Percentiles rank a stretch among this genome's conserved stretches.
Conservation (phyloP, 2,888 invertebrate species). For the Andrena fulva region DNA sequence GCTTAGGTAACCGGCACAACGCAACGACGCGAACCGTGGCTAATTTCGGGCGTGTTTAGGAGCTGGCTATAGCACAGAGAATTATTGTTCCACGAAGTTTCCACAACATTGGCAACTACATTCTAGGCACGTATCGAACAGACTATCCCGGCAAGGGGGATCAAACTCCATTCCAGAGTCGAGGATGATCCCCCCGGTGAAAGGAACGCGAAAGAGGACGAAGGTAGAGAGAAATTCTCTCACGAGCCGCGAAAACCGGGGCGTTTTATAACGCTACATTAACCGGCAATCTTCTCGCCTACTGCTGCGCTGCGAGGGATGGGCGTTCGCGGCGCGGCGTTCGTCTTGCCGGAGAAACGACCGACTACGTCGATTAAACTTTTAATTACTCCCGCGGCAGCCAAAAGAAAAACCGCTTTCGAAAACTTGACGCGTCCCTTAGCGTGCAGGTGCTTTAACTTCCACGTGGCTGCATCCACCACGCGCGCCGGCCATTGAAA, state of each 20-base stretch:
- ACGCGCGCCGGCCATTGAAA: neutral
- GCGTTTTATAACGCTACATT: conserved; percentile 78
- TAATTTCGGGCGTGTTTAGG: conserved; percentile 3
- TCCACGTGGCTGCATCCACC: neutral
- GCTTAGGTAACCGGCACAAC: no score
- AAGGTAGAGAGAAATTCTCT: conserved; percentile 43
- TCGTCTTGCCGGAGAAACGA: conserved; percentile 51
- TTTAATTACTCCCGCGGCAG: conserved; percentile 77
- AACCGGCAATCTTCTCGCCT: conserved; percentile 77
- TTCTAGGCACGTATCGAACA: conserved; percentile 64
- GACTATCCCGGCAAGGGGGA: conserved; percentile 48
- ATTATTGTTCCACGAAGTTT: neutral
- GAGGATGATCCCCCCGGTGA: conserved; percentile 38
- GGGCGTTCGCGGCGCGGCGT: conserved; percentile 10
- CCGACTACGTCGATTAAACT: conserved; percentile 78
- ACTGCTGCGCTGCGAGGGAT: conserved; percentile 50
- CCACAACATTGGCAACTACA: conserved; percentile 12
- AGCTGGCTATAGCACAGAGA: neutral
- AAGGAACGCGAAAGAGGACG: conserved; percentile 21
- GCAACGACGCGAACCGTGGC: neutral
- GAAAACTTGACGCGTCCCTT: conserved; percentile 21
- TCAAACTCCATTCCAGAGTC: conserved; percentile 41
- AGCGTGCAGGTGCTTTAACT: neutral
- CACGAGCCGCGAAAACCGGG: conserved; percentile 65
- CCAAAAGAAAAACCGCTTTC: conserved; percentile 27